Evolutionary conservation across 2,113 vertebrate species (phyloP).

Genomic region (Vimba vimba): DNA sequence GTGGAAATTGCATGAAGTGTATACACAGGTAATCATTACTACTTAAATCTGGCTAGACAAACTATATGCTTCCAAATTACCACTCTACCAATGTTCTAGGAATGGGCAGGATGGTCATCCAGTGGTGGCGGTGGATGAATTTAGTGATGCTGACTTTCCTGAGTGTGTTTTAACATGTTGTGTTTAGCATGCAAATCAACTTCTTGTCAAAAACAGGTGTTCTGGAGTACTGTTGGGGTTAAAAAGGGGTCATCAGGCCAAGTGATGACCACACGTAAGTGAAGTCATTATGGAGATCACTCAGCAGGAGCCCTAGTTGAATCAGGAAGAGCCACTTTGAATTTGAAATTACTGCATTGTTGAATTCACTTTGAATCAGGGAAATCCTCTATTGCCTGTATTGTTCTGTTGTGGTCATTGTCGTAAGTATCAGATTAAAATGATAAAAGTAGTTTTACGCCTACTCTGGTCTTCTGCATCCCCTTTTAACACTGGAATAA

Average conservation of each 20-base stretch:
- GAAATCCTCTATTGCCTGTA: slow-evolving; percentile 16
- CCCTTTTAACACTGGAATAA: slow-evolving; percentile 6
- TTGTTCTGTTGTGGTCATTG: slow-evolving; percentile 46
- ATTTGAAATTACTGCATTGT: slow-evolving; percentile 18
- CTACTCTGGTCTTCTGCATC: background rate
- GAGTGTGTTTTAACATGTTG: background rate
- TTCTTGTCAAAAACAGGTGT: background rate
- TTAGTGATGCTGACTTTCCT: background rate
- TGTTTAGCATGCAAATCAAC: too few relatives aligned
- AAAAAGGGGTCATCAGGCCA: slow-evolving; percentile 36
- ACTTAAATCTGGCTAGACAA: background rate
- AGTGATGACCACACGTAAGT: background rate
- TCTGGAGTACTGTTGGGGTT: slow-evolving; percentile 23
- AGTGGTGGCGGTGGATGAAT: background rate
- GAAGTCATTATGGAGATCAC: slow-evolving; percentile 28
- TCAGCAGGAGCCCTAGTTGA: slow-evolving; percentile 33
- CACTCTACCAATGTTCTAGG: background rate
- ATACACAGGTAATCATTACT: slow-evolving; percentile 7
- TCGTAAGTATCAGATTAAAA: slow-evolving; percentile 25
- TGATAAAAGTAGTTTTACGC: slow-evolving; percentile 12
- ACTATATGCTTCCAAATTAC: background rate
- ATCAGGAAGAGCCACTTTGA: slow-evolving; percentile 33
- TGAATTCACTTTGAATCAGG: background rate
- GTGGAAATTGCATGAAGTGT: background rate
- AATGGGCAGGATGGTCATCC: background rate